phyloP scores from a whole-genome alignment of 2,113 vertebrate species.

The Protobothrops flavoviridis region DNA sequence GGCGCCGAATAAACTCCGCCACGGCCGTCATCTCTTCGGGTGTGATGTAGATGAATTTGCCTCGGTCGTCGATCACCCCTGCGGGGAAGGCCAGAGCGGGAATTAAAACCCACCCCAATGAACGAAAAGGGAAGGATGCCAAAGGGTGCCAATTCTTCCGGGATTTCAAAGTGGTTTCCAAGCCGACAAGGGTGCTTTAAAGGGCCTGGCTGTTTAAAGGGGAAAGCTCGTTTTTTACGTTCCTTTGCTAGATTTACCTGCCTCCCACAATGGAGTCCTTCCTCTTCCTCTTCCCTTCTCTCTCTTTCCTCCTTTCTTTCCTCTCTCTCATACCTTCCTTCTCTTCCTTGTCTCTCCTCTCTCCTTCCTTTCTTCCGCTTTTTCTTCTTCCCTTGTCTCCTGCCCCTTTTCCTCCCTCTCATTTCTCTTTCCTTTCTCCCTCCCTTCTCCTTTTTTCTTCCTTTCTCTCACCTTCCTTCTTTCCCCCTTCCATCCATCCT shows the following conservation, averaged over 20 bases:
- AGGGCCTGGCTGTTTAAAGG: background rate
- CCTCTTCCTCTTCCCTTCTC: background rate
- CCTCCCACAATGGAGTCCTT: background rate
- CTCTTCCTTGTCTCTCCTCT: too few species aligned
- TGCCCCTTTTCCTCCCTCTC: too few species aligned
- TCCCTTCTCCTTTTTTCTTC: too few species aligned
- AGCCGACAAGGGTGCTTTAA: background rate
- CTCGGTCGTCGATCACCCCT: slow-evolving; percentile 97
- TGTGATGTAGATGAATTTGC: slow-evolving; percentile 98
- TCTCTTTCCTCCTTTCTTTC: too few species aligned
- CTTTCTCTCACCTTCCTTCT: too few species aligned
- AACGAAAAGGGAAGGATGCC: background rate
- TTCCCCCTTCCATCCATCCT: too few species aligned
- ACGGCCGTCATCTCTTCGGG: slow-evolving; percentile 86
- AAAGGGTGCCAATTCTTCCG: background rate
- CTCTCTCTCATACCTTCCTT: too few species aligned
- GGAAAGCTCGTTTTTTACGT: background rate
- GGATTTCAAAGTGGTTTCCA: background rate
- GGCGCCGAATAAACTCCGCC: slow-evolving; percentile 85
- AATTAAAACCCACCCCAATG: slow-evolving; percentile 13
- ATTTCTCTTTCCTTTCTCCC: too few species aligned
- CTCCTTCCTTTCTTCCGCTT: too few species aligned
- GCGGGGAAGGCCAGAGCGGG: slow-evolving; percentile 10
- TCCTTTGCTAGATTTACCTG: background rate
- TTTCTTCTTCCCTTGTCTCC: too few species aligned